Evolutionary conservation across 2,888 invertebrate species (phyloP), one percentile per base, ranked within the genome.

Genomic region (Pharmacophagus antenor): DNA sequence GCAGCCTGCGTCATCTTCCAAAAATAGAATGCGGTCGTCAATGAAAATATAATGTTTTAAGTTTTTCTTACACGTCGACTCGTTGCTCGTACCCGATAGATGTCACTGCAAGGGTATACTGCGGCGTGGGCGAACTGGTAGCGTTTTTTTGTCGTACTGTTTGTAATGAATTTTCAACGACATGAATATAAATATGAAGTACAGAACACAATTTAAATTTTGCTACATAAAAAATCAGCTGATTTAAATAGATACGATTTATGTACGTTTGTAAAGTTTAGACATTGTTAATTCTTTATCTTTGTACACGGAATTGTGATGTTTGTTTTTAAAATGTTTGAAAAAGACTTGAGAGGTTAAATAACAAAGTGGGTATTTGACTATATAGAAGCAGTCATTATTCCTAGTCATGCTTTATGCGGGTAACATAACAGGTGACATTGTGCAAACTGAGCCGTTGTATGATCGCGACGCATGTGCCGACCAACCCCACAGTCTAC

Each of bases 61-160:
- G 49, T 54, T 53, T 56, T 82, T 88, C 86, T 3, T n/a, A n/a
- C 5, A 79, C 78, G 67, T 68, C 68, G 78, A 88, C 88, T 88
- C 86, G 82, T 86, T 87, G 89, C 86, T 89, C 83, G 76, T 70
- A 61, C 62, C 69, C 72, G 81, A 84, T 85, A 78, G 84, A 89
- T 85, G 89, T 90, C 90, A 85, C 64, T 81, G 75, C 85, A 88
- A 90, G 89, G 90, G 83, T 85, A 82, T 63, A 58, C 63, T n/a
- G 65, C 56, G 56, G 58, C 46, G 62, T 54, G 50, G 25, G 47
- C 62, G 51, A 54, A 25, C 18, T 46, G 25, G 17, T 18, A 7
- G 17, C 25, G 23, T 48, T 27, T 60, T 55, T 60, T 56, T 56
- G 51, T 27, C n/a, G 25, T 20, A 20, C 27, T 7, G 27, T 37